phyloP scores from a whole-genome alignment of 2,113 vertebrate species.

The Balaenoptera acutorostrata region DNA sequence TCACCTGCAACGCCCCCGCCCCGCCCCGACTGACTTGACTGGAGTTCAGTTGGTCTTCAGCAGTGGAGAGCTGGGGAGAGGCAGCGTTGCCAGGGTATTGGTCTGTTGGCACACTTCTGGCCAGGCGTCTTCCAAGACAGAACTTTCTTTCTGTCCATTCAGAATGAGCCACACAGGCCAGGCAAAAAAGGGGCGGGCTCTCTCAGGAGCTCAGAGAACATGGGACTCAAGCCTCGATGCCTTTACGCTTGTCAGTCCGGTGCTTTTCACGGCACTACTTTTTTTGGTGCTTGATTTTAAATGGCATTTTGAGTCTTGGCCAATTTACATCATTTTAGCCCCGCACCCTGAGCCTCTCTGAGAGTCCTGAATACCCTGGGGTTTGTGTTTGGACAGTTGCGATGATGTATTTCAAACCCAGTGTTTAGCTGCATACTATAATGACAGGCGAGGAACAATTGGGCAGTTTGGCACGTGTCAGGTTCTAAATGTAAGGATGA shows the following conservation, averaged over 20 bases:
- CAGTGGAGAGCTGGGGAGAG: neutral
- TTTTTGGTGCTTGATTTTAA: constrained; percentile 40
- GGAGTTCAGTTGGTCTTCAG: neutral
- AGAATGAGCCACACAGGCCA: neutral
- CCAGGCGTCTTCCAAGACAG: neutral
- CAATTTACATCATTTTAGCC: constrained; percentile 43
- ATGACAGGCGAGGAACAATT: constrained; percentile 39
- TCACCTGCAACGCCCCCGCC: fast-evolving
- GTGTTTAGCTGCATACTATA: constrained; percentile 47
- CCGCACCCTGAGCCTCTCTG: neutral
- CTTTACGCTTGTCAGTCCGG: neutral
- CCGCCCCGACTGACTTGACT: neutral
- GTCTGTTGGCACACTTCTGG: neutral
- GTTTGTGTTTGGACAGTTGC: constrained; percentile 58
- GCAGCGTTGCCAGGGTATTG: neutral
- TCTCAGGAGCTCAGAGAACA: neutral
- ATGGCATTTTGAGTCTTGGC: constrained; percentile 61
- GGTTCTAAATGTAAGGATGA: constrained; percentile 35
- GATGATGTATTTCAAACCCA: constrained; percentile 22
- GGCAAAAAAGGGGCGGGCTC: too few relatives aligned
- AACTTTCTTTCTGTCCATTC: neutral
- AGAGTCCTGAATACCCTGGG: constrained; percentile 36
- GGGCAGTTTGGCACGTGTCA: constrained; percentile 55
- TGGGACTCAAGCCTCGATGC: neutral
- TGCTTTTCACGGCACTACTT: neutral